Base-by-base conservation (phyloP, 2,113 vertebrate genomes). In the Odontophorus gujanensis region DNA sequence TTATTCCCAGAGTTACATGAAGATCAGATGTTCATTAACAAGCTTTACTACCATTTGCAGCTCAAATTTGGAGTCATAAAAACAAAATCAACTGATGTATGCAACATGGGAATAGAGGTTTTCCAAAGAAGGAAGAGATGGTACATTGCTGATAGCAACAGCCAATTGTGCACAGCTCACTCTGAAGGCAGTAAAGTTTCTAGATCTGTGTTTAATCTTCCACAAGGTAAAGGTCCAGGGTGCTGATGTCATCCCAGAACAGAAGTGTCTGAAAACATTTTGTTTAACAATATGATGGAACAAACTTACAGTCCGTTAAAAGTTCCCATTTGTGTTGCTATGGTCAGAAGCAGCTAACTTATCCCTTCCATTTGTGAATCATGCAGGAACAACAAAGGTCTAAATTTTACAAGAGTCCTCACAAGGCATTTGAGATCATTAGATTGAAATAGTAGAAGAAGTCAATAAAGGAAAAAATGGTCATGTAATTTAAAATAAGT, bases 101-200 rank as follows among this genome's bases (percentile, higher is more conserved):
- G 65, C 11, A 4, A 69, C 5, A 2, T 16, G 90, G 95, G 81
- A 90, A 87, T 57, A 87, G 90, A 72, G 81, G 89, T 92, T 96
- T 96, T 90, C 95, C 91, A 93, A 96, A 95, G 89, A 94, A 97
- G 89, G 95, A 90, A 95, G 74, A 74, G 83, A 94, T 62, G 81
- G 48, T 18, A 42, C 1, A 0, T 17, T 66, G 80, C 68, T 47
- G 82, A 68, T 42, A 85, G 71, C 74, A 74, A 81, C 63, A 89
- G 93, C 84, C 88, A 87, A 57, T 40, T 89, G 90, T 34, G 72
- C 50, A 28, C 66, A 90, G 85, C 63, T 89, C 50, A 76, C 13
- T 86, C 47, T 71, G 81, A 85, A 76, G 87, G 28, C 47, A 71
- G 77, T 87, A 74, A 89, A 89, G 67, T 74, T 89, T 63, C 86